Percentiles rank a stretch among this genome's conserved stretches.
Evolutionary conservation across 2,888 invertebrate species (phyloP).

Genomic region (Steromphala cineraria): DNA sequence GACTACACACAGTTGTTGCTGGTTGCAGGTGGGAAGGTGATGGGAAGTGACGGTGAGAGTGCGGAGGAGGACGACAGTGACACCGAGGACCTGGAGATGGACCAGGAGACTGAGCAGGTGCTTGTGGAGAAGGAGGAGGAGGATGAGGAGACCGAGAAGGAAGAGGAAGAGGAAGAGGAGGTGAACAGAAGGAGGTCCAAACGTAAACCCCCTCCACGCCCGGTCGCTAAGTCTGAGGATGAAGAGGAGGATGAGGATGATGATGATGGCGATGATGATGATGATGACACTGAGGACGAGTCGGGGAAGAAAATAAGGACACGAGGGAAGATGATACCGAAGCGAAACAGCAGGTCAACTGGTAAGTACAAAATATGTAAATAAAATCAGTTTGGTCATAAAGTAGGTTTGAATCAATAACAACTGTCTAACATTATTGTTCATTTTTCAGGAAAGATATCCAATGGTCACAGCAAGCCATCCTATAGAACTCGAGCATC

Average conservation of each 20-base stretch:
- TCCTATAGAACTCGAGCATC: conserved; percentile 29
- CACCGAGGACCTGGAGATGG: conserved; percentile 33
- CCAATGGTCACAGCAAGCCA: conserved; percentile 2
- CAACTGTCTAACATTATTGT: background rate
- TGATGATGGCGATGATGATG: conserved; percentile 20
- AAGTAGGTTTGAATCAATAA: background rate
- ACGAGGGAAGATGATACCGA: background rate
- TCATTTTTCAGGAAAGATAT: background rate
- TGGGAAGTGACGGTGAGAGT: conserved; percentile 15
- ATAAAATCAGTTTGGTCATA: background rate
- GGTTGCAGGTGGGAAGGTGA: background rate
- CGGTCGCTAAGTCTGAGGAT: conserved; percentile 20
- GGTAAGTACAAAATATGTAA: background rate
- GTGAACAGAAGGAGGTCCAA: background rate
- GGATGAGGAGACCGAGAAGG: background rate
- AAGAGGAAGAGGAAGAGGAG: background rate
- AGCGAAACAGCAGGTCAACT: background rate
- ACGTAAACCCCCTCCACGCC: background rate
- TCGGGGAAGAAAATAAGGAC: background rate
- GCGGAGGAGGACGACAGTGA: conserved; percentile 33
- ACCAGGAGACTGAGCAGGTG: conserved; percentile 31
- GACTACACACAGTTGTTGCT: background rate
- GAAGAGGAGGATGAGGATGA: conserved; percentile 21
- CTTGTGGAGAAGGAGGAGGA: conserved; percentile 26
- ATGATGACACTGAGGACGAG: conserved; percentile 16